Evolutionary conservation across 2,888 invertebrate species (phyloP), one percentile per base, ranked within the genome.

Genomic region (Coecobrya sp.): DNA sequence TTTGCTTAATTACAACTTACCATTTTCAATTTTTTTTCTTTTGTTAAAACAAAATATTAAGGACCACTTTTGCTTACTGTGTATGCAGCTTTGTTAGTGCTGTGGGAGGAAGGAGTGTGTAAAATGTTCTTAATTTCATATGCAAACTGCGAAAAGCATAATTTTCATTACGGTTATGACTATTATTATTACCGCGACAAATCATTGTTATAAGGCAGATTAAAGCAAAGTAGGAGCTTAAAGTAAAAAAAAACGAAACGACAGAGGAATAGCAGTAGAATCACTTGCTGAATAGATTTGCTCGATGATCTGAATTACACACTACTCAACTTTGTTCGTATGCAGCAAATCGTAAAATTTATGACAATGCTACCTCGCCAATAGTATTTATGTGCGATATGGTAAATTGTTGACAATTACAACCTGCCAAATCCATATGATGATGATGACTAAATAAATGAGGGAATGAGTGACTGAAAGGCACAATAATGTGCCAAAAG

Each of bases 401-500:
- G 13, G 68, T 79, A 70, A 76, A 79, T 79, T 59, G 79, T 87
- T 82, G 81, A 89, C 89, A 89, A 89, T 81, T 68, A 68, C 70
- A 55, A 59, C 55, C 52, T 10, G 19, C 30, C 55, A 70, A 52
- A 11, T 11, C 22, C 13, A 25, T 13, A 30, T 81, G 88, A 65
- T 49, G 65, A 55, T 89, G 90, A 86, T 91, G 49, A 81, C 86
- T 86, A 55, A 86, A 91, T 82, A 84, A 91, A 70, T 87, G 86
- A 91, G 91, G 25, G 91, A 91, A 25, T 89, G 85, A 85, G 76
- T 62, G 90, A 76, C 88, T 88, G 86, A 87, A 91, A 68, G 82
- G 87, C 86, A 81, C 82, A 91, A 81, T 87, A 91, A 89, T 87
- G 86, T 91, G 87, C 87, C 87, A 91, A 87, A 42, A 87, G 87